These are phyloP conservation scores for Podilymbus podiceps DNA, from an alignment of 2,113 vertebrate genomes.

Conservation along the genomic window DNA sequence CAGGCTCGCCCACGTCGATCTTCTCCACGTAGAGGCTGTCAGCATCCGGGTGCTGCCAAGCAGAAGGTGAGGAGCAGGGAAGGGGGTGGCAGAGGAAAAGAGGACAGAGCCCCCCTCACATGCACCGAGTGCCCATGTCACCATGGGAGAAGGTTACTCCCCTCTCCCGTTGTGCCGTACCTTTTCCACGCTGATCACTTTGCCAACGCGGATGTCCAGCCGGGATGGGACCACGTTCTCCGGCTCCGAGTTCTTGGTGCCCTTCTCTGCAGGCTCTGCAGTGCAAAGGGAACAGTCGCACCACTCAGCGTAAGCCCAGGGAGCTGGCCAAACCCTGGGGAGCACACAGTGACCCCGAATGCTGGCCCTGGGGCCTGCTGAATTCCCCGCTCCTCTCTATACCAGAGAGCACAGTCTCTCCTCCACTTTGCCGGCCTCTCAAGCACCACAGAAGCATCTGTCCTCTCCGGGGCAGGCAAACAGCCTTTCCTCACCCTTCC, in stretches of 20 bases:
- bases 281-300: neutral
- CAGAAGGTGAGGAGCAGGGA: neutral
- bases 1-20: slow-evolving; percentile 89
- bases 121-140: fast-evolving
- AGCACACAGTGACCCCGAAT: neutral
- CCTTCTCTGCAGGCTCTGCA: slow-evolving; percentile 81
- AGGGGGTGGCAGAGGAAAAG: neutral
- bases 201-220: slow-evolving; percentile 94
- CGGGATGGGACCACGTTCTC: slow-evolving; percentile 86
- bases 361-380: neutral
- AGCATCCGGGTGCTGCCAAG: slow-evolving; percentile 89
- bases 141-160: fast-evolving
- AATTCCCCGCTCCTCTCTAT: neutral
- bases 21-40: slow-evolving; percentile 93
- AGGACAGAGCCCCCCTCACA: neutral
- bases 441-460: neutral
- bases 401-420: neutral
- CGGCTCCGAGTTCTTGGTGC: slow-evolving; percentile 67
- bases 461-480: neutral
- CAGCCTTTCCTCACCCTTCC: neutral
- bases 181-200: slow-evolving; percentile 88
- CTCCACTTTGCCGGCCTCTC: neutral
- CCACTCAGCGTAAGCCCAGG: neutral
- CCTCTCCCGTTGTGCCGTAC: slow-evolving; percentile 8
- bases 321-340: neutral